These are phyloP conservation scores for Ischnus inquisitorius DNA, from an alignment of 2,888 invertebrate genomes.

Conservation along the genomic window DNA sequence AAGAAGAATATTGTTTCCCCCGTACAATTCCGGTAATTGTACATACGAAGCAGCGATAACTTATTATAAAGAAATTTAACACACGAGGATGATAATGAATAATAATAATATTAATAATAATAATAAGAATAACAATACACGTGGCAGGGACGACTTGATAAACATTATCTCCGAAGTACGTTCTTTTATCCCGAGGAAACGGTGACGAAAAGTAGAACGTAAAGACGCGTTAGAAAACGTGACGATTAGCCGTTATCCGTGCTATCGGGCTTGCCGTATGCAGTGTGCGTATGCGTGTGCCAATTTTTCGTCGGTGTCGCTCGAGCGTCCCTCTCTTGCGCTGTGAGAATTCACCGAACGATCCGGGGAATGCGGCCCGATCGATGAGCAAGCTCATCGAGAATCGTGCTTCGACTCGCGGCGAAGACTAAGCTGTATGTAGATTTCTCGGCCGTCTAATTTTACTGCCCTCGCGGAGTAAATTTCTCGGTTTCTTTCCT, in stretches of 20 bases:
- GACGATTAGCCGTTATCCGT: slow-evolving; percentile 16
- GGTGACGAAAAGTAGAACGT: background rate
- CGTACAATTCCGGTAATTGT: slow-evolving; percentile 42
- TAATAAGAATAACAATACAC: background rate
- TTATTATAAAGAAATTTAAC: slow-evolving; percentile 5
- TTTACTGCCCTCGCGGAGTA: background rate
- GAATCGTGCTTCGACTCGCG: background rate
- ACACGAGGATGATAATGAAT: background rate
- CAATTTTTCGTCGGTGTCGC: slow-evolving; percentile 27
- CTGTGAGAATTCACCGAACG: background rate
- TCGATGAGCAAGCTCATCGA: background rate
- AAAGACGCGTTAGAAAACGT: slow-evolving; percentile 11
- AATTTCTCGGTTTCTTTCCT: background rate
- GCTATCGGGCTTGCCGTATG: slow-evolving; percentile 26
- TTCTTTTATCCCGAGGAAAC: slow-evolving; percentile 21
- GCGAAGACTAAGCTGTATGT: slow-evolving; percentile 2
- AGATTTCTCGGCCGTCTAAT: slow-evolving; percentile 13
- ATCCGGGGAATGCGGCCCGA: background rate
- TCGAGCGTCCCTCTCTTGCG: background rate
- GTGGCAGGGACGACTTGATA: slow-evolving; percentile 4
- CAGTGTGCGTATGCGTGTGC: slow-evolving; percentile 22
- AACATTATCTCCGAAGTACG: background rate
- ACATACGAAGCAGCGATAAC: slow-evolving; percentile 28
- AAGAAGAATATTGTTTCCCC: background rate
- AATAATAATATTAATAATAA: slow-evolving; percentile 29